Percentiles rank a stretch among this genome's conserved stretches.
phyloP scores from a whole-genome alignment of 1,140 invertebrate genomes.

The Drosophila orena region DNA sequence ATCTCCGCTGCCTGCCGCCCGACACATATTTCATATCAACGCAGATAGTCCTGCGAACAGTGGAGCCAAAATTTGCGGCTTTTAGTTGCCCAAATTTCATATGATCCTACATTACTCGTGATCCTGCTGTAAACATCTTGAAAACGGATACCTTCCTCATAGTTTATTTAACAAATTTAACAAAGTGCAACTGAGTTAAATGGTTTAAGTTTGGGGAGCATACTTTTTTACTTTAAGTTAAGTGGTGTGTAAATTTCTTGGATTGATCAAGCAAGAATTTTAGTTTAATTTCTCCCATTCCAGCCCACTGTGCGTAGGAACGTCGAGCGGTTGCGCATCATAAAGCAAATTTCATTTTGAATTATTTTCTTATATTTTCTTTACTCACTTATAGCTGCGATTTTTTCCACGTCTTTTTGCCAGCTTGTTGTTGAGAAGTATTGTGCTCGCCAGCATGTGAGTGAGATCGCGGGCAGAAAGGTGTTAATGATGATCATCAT shows the following conservation, averaged over 20 bases:
- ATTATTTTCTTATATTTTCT: conserved; percentile 80
- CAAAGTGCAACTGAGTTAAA: too few relatives aligned
- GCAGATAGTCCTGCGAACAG: conserved; percentile 63
- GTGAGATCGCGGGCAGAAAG: conserved; percentile 74
- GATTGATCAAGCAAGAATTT: not conserved
- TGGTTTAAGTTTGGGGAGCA: too few relatives aligned
- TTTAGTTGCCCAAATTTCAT: too few relatives aligned
- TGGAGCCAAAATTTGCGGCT: conserved; percentile 9
- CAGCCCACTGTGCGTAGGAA: conserved; percentile 62
- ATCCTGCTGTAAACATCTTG: too few relatives aligned
- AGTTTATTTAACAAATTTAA: too few relatives aligned
- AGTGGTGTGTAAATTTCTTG: too few relatives aligned
- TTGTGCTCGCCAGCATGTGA: conserved; percentile 46
- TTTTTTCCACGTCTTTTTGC: conserved; percentile 23
- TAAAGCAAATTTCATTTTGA: conserved; percentile 85
- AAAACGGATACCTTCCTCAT: too few relatives aligned
- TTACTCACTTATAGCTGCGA: conserved; percentile 42
- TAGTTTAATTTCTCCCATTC: not conserved
- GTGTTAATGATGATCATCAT: conserved; percentile 83
- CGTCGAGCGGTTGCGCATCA: conserved; percentile 81
- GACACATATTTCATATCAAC: conserved; percentile 83
- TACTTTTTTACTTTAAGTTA: too few relatives aligned
- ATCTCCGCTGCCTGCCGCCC: conserved; percentile 79
- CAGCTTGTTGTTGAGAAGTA: conserved; percentile 66
- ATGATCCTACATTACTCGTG: too few relatives aligned